Evolutionary conservation across 2,797 vertebrate species (phyloP).

Genomic region (Amniataba percoides): DNA sequence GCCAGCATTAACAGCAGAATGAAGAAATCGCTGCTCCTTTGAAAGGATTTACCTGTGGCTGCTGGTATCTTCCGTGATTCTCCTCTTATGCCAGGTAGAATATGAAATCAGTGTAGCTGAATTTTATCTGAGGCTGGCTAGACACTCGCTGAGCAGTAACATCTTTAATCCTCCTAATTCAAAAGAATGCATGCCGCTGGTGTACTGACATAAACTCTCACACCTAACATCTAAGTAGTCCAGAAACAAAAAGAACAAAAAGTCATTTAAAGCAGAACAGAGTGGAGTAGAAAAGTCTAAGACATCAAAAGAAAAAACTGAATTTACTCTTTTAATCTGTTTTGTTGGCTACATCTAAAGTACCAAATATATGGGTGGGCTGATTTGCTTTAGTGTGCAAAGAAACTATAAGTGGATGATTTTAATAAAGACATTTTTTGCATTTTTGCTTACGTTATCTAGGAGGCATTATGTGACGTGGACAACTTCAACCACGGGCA

Average conservation of each 20-base stretch:
- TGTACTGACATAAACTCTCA: conserved; percentile 22
- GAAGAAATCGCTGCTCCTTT: conserved; percentile 43
- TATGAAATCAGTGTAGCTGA: conserved; percentile 54
- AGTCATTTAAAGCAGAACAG: conserved; percentile 17
- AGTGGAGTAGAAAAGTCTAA: conserved; percentile 1
- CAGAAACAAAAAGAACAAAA: conserved; percentile 23
- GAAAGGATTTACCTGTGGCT: conserved; percentile 49
- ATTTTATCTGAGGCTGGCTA: conserved; percentile 28
- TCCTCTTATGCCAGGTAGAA: conserved; percentile 44
- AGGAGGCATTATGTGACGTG: too few species aligned
- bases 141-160: conserved; percentile 13
- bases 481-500: too few species aligned
- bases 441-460: too few species aligned
- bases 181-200: conserved; percentile 31
- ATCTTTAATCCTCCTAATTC: conserved; percentile 40
- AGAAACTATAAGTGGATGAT: neutral
- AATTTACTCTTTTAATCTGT: neutral
- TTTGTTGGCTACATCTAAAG: neutral
- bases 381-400: neutral
- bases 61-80: conserved; percentile 38
- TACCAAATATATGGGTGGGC: neutral
- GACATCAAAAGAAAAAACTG: neutral
- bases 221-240: neutral
- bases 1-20: conserved; percentile 22
- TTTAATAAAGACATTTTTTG: too few species aligned